phyloP scores from a whole-genome alignment of 2,113 vertebrate genomes.

The Oenanthe melanoleuca region DNA sequence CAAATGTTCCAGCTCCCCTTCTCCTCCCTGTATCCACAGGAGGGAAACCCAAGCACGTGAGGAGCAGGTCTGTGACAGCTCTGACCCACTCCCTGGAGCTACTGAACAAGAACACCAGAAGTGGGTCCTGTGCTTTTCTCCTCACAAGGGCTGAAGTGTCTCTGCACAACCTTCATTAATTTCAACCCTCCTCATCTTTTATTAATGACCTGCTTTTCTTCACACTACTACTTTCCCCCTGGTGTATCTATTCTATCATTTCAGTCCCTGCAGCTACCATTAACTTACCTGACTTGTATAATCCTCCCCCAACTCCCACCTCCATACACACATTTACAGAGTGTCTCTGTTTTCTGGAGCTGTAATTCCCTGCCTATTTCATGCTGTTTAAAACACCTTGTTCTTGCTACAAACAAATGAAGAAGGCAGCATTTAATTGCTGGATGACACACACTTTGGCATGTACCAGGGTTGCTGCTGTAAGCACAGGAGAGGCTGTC shows the following conservation, averaged over 20 bases:
- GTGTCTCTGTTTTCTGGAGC: neutral
- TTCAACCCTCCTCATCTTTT: constrained; percentile 7
- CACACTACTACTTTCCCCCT: neutral
- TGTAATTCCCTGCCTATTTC: neutral
- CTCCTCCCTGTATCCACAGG: neutral
- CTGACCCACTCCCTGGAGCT: neutral
- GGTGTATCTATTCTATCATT: neutral
- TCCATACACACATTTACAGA: rapidly evolving
- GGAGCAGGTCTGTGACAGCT: neutral
- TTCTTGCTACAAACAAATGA: neutral
- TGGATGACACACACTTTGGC: neutral
- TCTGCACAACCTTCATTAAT: constrained; percentile 8
- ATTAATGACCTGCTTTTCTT: neutral
- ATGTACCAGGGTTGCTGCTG: neutral
- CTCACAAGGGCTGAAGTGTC: neutral
- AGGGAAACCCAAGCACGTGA: neutral
- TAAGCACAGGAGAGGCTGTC: neutral
- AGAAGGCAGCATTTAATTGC: neutral
- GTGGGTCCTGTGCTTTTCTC: neutral
- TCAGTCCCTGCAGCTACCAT: neutral
- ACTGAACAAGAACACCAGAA: neutral
- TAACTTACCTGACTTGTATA: neutral
- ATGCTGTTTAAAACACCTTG: neutral
- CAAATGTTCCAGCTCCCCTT: neutral
- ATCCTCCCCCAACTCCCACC: neutral